A percentile compares a stretch with the other conserved stretches of the same genome.
Evolutionary conservation across 1,140 invertebrate species (phyloP).

Genomic region (Leptonema lineaticorne): DNA sequence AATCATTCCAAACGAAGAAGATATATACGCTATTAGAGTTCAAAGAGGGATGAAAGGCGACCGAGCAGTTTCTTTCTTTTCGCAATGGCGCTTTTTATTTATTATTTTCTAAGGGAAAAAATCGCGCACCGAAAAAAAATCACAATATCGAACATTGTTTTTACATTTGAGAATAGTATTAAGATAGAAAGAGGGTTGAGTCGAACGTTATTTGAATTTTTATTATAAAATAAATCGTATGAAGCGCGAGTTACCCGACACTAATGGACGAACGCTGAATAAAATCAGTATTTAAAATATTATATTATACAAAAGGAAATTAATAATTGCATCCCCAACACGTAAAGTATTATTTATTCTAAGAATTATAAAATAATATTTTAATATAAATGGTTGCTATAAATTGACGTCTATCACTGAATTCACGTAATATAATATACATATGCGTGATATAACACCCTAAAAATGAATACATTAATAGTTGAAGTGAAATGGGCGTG

Average conservation of each 20-base stretch:
- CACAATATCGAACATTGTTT: conserved; percentile 34
- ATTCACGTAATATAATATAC: too few relatives aligned
- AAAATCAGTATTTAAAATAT: too few relatives aligned
- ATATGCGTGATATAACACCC: background rate
- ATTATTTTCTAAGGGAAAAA: conserved; percentile 30
- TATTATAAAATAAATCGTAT: background rate
- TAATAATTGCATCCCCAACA: too few relatives aligned
- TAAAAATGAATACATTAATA: background rate
- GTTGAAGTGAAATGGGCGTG: conserved; percentile 21
- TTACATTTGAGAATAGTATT: conserved; percentile 31
- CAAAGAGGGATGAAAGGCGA: conserved; percentile 26
- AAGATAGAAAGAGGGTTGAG: background rate
- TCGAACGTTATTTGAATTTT: conserved; percentile 1
- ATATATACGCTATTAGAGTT: conserved; percentile 36
- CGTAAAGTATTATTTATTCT: too few relatives aligned
- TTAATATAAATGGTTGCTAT: too few relatives aligned
- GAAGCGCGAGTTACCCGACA: too few relatives aligned
- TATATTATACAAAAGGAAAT: too few relatives aligned
- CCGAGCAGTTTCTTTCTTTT: background rate
- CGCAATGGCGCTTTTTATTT: conserved; percentile 3
- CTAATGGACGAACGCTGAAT: too few relatives aligned
- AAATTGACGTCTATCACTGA: too few relatives aligned
- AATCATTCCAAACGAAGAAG: conserved; percentile 52
- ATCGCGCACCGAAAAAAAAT: conserved; percentile 24
- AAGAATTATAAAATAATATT: too few relatives aligned